phyloP scores from a whole-genome alignment of 1,140 invertebrate species.

The Batillaria attramentaria region DNA sequence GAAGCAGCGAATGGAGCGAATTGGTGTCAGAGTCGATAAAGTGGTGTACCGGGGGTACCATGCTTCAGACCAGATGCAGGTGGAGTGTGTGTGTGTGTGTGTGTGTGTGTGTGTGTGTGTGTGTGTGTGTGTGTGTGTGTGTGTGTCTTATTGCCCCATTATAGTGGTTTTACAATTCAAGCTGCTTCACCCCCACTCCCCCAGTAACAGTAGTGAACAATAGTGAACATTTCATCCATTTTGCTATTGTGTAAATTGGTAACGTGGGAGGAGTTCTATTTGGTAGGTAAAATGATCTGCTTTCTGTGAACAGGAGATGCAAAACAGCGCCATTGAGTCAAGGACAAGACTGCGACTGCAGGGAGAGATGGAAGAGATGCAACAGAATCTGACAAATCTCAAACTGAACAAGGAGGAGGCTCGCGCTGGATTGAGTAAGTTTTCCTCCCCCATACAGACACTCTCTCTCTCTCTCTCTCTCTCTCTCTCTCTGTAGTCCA shows the following conservation, averaged over 20 bases:
- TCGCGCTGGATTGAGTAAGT: constrained; percentile 51
- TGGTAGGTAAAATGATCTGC: too few species aligned
- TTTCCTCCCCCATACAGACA: background rate
- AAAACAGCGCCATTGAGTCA: constrained; percentile 64
- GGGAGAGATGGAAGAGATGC: constrained; percentile 59
- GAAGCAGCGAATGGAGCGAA: constrained; percentile 51
- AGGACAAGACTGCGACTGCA: constrained; percentile 61
- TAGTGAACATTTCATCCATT: too few species aligned
- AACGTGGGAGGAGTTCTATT: too few species aligned
- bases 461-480: background rate
- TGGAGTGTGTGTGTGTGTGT: constrained; percentile 40
- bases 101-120: background rate
- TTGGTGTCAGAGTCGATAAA: constrained; percentile 61
- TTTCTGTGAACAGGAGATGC: constrained; percentile 59
- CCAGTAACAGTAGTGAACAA: too few species aligned
- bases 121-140: constrained; percentile 4
- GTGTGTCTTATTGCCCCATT: constrained; percentile 1
- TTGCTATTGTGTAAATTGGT: too few species aligned
- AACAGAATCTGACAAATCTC: constrained; percentile 55
- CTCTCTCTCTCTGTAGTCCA: background rate
- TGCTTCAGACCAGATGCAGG: constrained; percentile 60
- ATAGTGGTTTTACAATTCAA: background rate
- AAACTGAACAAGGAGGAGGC: constrained; percentile 56
- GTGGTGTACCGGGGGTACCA: constrained; percentile 67
- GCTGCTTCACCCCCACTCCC: too few species aligned